Percentiles rank a stretch among this genome's conserved stretches.
phyloP scores from a whole-genome alignment of 2,888 invertebrate species.

The Toxonevra muliebris region DNA sequence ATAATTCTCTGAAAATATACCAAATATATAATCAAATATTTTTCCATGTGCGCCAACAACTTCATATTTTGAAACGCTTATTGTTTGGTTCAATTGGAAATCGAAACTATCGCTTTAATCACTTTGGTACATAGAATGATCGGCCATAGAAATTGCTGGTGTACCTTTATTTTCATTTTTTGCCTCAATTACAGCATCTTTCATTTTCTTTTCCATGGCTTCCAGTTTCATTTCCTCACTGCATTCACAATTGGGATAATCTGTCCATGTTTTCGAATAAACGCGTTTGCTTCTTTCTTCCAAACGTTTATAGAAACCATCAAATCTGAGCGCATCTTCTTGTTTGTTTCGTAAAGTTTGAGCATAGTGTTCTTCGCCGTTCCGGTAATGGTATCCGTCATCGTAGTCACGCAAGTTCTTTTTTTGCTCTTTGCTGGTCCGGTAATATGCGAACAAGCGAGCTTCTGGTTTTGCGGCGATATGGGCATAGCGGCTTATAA shows the following conservation, averaged over 20 bases:
- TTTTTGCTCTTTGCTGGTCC: not conserved
- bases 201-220: too few relatives aligned
- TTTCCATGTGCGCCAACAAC: too few relatives aligned
- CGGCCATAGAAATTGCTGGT: too few relatives aligned
- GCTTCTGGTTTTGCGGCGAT: not conserved
- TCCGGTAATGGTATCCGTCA: conserved; percentile 24
- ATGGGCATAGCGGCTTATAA: too few relatives aligned
- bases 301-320: conserved; percentile 7
- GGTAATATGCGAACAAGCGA: conserved; percentile 8
- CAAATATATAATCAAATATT: too few relatives aligned
- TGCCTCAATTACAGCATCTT: too few relatives aligned
- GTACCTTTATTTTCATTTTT: too few relatives aligned
- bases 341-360: conserved; percentile 20
- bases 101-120: too few relatives aligned
- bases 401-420: conserved; percentile 6
- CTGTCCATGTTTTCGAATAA: not conserved
- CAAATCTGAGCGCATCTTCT: conserved; percentile 8
- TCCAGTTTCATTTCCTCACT: conserved; percentile 5
- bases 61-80: too few relatives aligned
- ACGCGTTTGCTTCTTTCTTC: not conserved
- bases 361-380: conserved; percentile 20
- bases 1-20: too few relatives aligned
- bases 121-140: too few relatives aligned
- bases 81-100: too few relatives aligned
- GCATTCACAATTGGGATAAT: conserved; percentile 21